Base-by-base conservation (phyloP, 2,888 invertebrate genomes). In the Cheilosia variabilis region DNA sequence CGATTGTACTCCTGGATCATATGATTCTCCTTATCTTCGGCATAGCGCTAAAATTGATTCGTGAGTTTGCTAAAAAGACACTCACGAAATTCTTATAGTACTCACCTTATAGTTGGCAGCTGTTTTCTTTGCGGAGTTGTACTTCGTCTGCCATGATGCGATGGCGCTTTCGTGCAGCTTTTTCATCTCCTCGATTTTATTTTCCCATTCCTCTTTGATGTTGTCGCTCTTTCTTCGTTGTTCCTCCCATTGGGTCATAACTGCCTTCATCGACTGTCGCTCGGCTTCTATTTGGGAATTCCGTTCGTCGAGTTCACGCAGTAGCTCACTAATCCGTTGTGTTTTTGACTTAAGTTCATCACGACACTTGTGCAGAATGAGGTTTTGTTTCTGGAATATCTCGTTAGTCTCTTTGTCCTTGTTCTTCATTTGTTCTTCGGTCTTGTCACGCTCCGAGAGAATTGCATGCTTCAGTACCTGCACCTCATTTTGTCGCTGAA, bases 11-110 rank as follows among this genome's bases (percentile, higher is more conserved):
- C 95, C 77, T 93, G 93, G 87, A 93, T 93, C 87, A 95, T 93
- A 89, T 95, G 95, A 31, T 94, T 93, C 80, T 95, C 95, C 88
- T 94, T 95, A 87, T 95, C 94, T 34, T 93, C 93, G 19, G 94
- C 93, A 88, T 95, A 95, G 87, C 94, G 94, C 94, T 95, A 88
- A 22, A 91, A 90, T 75, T 84, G 78, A 31, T 24, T n/a, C 7
- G 41, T 58, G n/a, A 41, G 17, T 55, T 41, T 3, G 17, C 15
- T 9, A 27, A 4, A 0, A 53, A 52, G 3, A 9, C n/a, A 5
- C 7, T 6, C n/a, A 45, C 5, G 7, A n/a, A 15, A 6, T 5
- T 37, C n/a, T 63, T 27, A 24, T 7, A 1, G 5, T 9, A 58
- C 71, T 72, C 87, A 89, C 89, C 87, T 95, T 95, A 89, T 95